Conservation (phyloP, 2,888 invertebrate species). For the Portevinia maculata region DNA sequence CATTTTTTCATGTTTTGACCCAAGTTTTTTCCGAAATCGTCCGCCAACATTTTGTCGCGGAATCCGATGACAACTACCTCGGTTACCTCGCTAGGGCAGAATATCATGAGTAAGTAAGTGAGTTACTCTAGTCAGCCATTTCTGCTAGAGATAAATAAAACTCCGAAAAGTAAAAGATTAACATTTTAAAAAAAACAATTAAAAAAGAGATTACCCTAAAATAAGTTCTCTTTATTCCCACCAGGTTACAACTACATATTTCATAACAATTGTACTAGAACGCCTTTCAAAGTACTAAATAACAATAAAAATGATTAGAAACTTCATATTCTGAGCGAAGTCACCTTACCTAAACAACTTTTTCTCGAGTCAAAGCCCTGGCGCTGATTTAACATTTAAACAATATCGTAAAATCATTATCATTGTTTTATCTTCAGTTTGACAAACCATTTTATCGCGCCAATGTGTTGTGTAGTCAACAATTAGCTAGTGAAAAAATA, state of each 20-base stretch:
- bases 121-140: no score
- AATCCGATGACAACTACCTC: no score
- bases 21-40: no score
- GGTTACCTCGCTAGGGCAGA: no score
- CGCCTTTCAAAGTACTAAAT: constrained; percentile 20
- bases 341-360: constrained; percentile 59
- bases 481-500: constrained; percentile 37
- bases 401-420: neutral
- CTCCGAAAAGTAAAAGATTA: no score
- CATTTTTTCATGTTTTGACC: no score
- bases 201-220: neutral
- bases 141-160: no score
- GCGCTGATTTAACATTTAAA: constrained; percentile 15
- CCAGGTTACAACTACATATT: constrained; percentile 8
- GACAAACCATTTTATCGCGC: neutral
- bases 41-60: no score
- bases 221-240: neutral
- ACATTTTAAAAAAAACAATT: neutral
- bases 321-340: constrained; percentile 61
- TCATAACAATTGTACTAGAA: constrained; percentile 45
- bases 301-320: constrained; percentile 62
- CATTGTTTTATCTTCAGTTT: neutral
- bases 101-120: no score
- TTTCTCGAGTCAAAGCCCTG: constrained; percentile 6
- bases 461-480: constrained; percentile 4